Percentiles rank a stretch among this genome's conserved stretches.
Evolutionary conservation across 2,888 invertebrate genomes (phyloP).

Genomic region (Phorcus lineatus): DNA sequence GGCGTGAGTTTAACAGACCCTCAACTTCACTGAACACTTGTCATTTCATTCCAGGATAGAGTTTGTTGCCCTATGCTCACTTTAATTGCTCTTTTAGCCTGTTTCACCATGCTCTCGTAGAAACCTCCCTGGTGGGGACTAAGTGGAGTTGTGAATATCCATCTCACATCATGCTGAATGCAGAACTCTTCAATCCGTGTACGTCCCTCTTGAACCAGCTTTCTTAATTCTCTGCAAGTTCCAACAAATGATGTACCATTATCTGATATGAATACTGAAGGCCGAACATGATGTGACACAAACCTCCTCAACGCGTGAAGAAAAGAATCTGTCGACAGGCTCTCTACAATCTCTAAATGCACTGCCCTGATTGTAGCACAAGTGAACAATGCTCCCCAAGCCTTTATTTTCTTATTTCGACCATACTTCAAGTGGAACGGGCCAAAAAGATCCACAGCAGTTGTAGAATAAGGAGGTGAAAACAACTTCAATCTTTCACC

Average conservation of each 20-base stretch:
- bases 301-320: slow-evolving; percentile 29
- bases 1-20: slow-evolving; percentile 30
- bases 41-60: slow-evolving; percentile 29
- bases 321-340: slow-evolving; percentile 30
- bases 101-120: slow-evolving; percentile 13
- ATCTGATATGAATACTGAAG: slow-evolving; percentile 26
- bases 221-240: neutral
- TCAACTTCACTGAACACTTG: slow-evolving; percentile 24
- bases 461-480: slow-evolving; percentile 17
- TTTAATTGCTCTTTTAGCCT: slow-evolving; percentile 22
- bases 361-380: slow-evolving; percentile 29
- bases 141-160: slow-evolving; percentile 19
- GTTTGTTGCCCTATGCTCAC: slow-evolving; percentile 20
- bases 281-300: slow-evolving; percentile 28
- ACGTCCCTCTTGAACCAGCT: slow-evolving; percentile 21
- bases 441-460: slow-evolving; percentile 29
- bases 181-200: slow-evolving; percentile 12
- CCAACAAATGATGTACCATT: slow-evolving; percentile 13
- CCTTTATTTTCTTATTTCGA: slow-evolving; percentile 12
- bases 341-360: slow-evolving; percentile 32
- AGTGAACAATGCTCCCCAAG: slow-evolving; percentile 29
- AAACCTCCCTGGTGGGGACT: slow-evolving; percentile 34
- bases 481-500: slow-evolving; percentile 3
- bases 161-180: slow-evolving; percentile 16
- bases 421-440: slow-evolving; percentile 19